Evolutionary conservation across 2,113 vertebrate species (phyloP), one percentile per base, ranked within the genome.

Genomic region (Calyptomena viridis): DNA sequence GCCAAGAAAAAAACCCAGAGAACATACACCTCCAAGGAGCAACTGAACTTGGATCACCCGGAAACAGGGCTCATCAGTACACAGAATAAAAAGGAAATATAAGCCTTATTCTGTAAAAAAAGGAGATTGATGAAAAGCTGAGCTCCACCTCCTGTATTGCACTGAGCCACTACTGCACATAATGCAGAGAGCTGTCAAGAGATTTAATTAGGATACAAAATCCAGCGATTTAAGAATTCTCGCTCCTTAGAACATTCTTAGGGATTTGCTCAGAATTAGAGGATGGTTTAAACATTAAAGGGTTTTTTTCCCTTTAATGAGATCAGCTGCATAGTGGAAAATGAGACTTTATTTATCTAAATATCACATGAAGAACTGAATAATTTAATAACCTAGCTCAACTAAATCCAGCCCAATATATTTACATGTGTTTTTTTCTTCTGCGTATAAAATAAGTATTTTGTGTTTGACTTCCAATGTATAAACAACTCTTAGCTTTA

Each of bases 311-410:
- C 56, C 55, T 82, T 94, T 95, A 97, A 94, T 94, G 91, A 95
- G 94, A 97, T 94, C 90, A 90, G 81, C 93, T 87, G 30, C 89
- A 93, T 12, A 96, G 55, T 93, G 78, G 89, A 96, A 94, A 94
- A 95, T 81, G 62, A 95, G 93, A 96, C 89, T 95, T 93, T 95
- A 91, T 97, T 96, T 96, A 95, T 96, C 84, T 96, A 96, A 97
- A 93, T 95, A 97, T 94, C 91, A 96, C 78, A 95, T 88, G 93
- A 94, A 97, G 39, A 85, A 81, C 81, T 96, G 93, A 97, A 95
- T 96, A 95, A 96, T 94, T 96, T 90, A 94, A 97, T 95, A 96
- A 94, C 52, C n/a, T 93, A 31, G 14, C 78, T 92, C 74, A 91
- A 55, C 68, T 84, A 94, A 95, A 94, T 93, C 82, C 84, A 94